Evolutionary conservation across 2,113 vertebrate species (phyloP).

Genomic region (Macquaria australasica): DNA sequence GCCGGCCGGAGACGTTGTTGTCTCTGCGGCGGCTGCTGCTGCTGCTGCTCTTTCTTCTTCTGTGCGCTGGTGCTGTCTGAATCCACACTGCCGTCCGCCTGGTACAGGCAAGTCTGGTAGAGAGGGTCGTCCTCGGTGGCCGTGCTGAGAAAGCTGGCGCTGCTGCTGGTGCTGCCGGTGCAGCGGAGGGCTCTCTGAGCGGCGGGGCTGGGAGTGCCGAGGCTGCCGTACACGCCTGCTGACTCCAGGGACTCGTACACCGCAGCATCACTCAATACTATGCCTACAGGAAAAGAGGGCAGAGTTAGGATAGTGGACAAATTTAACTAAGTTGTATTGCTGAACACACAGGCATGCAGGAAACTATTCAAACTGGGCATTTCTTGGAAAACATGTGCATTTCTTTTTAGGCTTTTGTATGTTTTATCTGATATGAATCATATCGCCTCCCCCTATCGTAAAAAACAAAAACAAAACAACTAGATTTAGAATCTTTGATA

Average conservation of each 20-base stretch:
- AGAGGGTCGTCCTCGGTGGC: constrained; percentile 88
- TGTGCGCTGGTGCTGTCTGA: constrained; percentile 35
- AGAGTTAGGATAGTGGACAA: constrained; percentile 11
- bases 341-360: not conserved
- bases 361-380: not conserved
- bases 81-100: constrained; percentile 50
- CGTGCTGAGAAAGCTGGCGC: constrained; percentile 84
- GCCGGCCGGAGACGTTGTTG: constrained; percentile 72
- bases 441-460: too few relatives aligned
- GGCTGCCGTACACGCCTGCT: constrained; percentile 89
- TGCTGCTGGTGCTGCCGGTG: constrained; percentile 83
- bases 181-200: constrained; percentile 65
- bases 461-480: too few relatives aligned
- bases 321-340: not conserved
- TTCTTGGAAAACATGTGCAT: not conserved
- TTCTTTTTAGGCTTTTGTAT: not conserved
- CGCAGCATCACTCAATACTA: constrained; percentile 92
- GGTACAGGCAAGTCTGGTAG: constrained; percentile 93
- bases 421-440: too few relatives aligned
- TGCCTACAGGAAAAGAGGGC: constrained; percentile 80
- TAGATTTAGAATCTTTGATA: too few relatives aligned
- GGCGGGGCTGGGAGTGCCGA: constrained; percentile 84
- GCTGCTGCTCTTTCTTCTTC: constrained; percentile 24
- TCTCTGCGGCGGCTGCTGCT: constrained; percentile 18
- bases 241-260: constrained; percentile 95